Base-by-base conservation (phyloP, 2,888 invertebrate genomes). In the Petrophora chlorosata region DNA sequence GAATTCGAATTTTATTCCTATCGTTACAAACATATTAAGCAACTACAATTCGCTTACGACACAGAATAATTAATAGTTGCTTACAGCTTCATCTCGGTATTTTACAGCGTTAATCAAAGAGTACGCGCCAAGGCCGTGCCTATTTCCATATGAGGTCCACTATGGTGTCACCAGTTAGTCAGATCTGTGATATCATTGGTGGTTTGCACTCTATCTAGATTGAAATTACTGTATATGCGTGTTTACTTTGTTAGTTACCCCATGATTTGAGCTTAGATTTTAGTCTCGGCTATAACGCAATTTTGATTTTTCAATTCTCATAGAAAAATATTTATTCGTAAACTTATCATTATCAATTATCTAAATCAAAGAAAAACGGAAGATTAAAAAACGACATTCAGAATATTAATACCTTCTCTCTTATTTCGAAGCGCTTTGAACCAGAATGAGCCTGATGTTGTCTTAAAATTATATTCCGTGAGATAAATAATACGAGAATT, bases 131-230 rank as follows among this genome's bases (percentile, higher is more conserved):
- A 76, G 76, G 76, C 41, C 67, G 46, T 46, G 63, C 45, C 56
- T 59, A 70, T 73, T 71, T 69, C 65, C 72, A 75, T 76, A 63
- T 55, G 61, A 57, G 32, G 59, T 55, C 57, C 56, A 68, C 62
- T 63, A 61, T 61, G 65, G 33, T 49, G 67, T 64, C 70, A 67
- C 55, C 59, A 64, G 59, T 65, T 62, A 63, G 53, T 59, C 59
- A 61, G 55, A 54, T 43, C 46, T 61, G 60, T 75, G 75, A 75
- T 67, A 36, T 45, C 50, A 51, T 41, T 36, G 44, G 34, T 36
- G 29, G 10, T 36, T 48, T 32, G 7, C 15, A 25, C 30, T 30
- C 25, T 35, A 50, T 44, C 39, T 50, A 38, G 34, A 50, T 50
- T 50, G 23, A 28, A 29, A 50, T 29, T 13, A 16, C 12, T 30